Evolutionary conservation across 2,113 vertebrate genomes (phyloP).

Genomic region (Illadopsis cleaveri): DNA sequence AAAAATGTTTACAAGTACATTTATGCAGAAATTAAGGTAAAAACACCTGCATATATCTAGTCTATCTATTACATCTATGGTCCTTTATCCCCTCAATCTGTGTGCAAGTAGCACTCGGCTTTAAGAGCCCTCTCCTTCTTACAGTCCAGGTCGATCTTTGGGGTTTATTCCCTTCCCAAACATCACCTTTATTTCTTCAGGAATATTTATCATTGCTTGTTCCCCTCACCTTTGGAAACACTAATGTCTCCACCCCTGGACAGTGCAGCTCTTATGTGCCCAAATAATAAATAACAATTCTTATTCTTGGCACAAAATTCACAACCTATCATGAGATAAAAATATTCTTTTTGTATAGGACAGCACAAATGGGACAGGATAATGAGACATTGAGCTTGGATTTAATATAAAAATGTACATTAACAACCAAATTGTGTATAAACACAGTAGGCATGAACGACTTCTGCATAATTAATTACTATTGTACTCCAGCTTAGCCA

Average conservation of each 20-base stretch:
- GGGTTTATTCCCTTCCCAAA: background rate
- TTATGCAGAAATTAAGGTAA: background rate
- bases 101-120: background rate
- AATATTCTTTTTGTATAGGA: background rate
- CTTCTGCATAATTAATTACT: background rate
- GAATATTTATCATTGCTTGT: background rate
- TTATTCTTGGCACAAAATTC: background rate
- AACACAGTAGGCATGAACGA: background rate
- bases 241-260: background rate
- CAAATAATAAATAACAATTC: background rate
- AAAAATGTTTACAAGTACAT: background rate
- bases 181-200: background rate
- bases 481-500: background rate
- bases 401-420: background rate
- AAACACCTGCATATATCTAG: background rate
- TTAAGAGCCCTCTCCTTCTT: background rate
- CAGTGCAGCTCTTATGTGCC: background rate
- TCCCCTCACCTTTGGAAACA: background rate
- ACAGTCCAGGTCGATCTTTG: background rate
- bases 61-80: background rate
- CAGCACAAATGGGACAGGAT: background rate
- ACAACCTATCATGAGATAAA: background rate
- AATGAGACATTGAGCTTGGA: background rate
- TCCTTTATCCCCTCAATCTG: background rate
- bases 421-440: background rate